Evolutionary conservation across 2,888 invertebrate species (phyloP).

Genomic region (Chrysodeixis includens): DNA sequence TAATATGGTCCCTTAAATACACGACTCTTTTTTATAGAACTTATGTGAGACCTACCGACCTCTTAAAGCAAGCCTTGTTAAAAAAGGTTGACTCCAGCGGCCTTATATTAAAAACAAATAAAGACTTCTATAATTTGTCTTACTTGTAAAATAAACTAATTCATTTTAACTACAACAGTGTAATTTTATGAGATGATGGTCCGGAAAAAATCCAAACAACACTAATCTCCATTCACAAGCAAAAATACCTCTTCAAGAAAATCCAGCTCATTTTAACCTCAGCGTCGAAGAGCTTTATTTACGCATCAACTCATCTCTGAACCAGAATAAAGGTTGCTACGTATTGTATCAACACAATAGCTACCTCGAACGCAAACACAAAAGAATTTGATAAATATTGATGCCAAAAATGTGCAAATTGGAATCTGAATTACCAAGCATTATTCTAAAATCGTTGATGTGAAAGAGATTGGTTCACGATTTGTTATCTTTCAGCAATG

Average conservation of each 20-base stretch:
- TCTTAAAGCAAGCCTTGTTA: too few species aligned
- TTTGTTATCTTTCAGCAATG: conserved; percentile 11
- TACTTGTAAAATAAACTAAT: too few species aligned
- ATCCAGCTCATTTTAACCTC: neutral
- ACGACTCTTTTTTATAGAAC: too few species aligned
- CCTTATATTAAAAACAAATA: too few species aligned
- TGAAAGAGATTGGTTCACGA: conserved; percentile 22
- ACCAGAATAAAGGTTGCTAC: neutral
- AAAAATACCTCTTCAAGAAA: neutral
- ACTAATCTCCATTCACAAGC: neutral
- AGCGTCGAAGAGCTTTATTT: neutral
- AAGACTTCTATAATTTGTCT: too few species aligned
- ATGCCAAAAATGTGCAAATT: conserved; percentile 8
- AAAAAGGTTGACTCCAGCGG: too few species aligned
- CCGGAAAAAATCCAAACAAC: neutral
- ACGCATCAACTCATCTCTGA: neutral
- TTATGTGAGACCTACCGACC: too few species aligned
- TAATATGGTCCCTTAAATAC: too few species aligned
- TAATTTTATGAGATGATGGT: too few species aligned
- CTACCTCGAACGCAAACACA: conserved; percentile 22
- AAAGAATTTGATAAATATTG: conserved; percentile 19
- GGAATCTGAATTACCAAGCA: conserved; percentile 11
- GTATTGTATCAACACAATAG: conserved; percentile 27
- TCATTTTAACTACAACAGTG: too few species aligned
- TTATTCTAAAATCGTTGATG: conserved; percentile 16